Evolutionary conservation across 1,140 invertebrate genomes (phyloP).

Genomic region (Agraylea sexmaculata): DNA sequence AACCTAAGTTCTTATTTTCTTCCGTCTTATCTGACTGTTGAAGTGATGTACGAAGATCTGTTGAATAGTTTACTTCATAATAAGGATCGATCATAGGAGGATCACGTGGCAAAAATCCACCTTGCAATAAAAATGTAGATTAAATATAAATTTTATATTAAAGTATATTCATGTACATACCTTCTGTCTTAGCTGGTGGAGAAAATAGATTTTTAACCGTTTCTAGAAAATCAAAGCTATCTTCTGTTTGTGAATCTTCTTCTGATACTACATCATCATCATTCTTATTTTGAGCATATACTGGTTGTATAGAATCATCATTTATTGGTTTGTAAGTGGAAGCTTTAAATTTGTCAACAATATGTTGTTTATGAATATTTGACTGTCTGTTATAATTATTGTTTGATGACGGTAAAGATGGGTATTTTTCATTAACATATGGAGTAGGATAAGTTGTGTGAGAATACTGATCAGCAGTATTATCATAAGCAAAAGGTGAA

Average conservation of each 20-base stretch:
- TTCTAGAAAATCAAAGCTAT: constrained; percentile 16
- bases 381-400: constrained; percentile 18
- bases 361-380: constrained; percentile 18
- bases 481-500: constrained; percentile 13
- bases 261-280: constrained; percentile 15
- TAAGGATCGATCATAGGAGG: constrained; percentile 44
- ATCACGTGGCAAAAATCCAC: constrained; percentile 58
- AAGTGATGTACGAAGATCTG: no score
- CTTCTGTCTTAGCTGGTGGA: constrained; percentile 60
- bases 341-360: constrained; percentile 20
- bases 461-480: constrained; percentile 15
- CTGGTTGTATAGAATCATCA: constrained; percentile 12
- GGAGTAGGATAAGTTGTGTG: constrained; percentile 18
- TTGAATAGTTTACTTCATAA: constrained; percentile 41
- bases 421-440: constrained; percentile 18
- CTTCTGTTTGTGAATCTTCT: constrained; percentile 18
- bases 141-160: constrained; percentile 1
- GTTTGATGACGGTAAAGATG: constrained; percentile 8
- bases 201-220: constrained; percentile 38
- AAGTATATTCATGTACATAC: constrained; percentile 20
- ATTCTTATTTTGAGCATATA: constrained; percentile 20
- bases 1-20: neutral
- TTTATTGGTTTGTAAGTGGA: constrained; percentile 18
- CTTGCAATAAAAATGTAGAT: constrained; percentile 20
- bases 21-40: neutral